These are phyloP conservation scores for Xerus rutilus DNA, from an alignment of 2,797 vertebrate species.

Conservation along the genomic window DNA sequence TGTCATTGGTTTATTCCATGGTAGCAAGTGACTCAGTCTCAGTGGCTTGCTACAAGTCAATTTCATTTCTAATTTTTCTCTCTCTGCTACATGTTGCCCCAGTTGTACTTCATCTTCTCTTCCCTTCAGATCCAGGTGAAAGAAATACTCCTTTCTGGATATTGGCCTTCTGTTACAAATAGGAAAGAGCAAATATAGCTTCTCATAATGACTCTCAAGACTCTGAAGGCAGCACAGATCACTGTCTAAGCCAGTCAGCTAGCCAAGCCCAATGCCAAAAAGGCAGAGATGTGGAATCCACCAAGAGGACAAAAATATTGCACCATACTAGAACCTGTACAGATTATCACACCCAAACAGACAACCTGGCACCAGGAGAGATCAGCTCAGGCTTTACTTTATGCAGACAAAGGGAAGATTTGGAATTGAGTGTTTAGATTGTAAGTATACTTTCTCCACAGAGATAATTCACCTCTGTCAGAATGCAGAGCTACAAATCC, in stretches of 20 bases:
- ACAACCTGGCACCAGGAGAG: background rate
- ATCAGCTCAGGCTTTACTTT: background rate
- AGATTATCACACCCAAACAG: background rate
- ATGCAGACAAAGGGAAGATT: background rate
- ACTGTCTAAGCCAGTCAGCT: background rate
- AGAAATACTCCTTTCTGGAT: background rate
- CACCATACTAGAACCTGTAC: background rate
- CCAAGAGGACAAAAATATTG: background rate
- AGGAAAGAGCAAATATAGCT: background rate
- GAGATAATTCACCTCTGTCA: background rate
- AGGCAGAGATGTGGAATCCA: background rate
- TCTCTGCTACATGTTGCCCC: background rate
- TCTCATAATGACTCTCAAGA: background rate
- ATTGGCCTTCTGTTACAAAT: background rate
- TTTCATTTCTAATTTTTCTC: background rate
- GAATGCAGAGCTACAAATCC: background rate
- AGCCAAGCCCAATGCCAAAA: background rate
- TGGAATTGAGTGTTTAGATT: background rate
- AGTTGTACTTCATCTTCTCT: background rate
- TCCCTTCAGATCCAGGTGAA: background rate
- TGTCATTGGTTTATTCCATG: background rate
- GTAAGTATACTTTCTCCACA: background rate
- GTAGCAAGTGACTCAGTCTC: background rate
- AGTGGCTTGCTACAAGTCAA: background rate
- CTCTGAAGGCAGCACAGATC: background rate